These are phyloP conservation scores for Cydia fagiglandana DNA, from an alignment of 1,140 invertebrate genomes.

Conservation along the genomic window DNA sequence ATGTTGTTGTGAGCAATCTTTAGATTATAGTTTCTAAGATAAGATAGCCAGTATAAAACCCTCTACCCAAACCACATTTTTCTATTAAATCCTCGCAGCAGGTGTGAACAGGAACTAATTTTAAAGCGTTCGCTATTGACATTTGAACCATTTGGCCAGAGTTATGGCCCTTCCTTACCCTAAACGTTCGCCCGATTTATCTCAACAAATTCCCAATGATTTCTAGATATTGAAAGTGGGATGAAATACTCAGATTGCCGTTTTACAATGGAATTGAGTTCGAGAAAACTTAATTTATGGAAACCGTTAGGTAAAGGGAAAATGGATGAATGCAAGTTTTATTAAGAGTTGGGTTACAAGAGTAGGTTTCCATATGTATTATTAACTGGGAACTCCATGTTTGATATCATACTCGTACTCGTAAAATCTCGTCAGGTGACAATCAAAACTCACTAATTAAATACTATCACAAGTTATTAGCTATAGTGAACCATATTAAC, in stretches of 20 bases:
- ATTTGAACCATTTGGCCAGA: constrained; percentile 29
- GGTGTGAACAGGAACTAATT: constrained; percentile 28
- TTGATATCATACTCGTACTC: no score
- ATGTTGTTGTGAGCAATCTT: neutral
- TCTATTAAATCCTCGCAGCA: constrained; percentile 29
- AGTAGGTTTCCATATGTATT: no score
- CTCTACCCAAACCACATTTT: constrained; percentile 8
- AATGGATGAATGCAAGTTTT: constrained; percentile 13
- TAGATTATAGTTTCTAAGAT: no score
- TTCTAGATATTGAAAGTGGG: constrained; percentile 26
- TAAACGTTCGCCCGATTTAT: constrained; percentile 28
- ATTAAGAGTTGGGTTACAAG: neutral
- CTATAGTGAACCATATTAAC: no score
- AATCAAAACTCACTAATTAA: no score
- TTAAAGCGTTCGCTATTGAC: constrained; percentile 28
- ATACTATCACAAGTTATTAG: no score
- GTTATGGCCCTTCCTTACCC: constrained; percentile 19
- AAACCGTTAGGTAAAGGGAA: constrained; percentile 3
- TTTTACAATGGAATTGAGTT: constrained; percentile 17
- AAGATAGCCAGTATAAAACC: neutral
- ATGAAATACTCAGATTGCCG: constrained; percentile 31
- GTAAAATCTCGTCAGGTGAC: no score
- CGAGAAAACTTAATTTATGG: constrained; percentile 19
- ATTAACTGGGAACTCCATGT: no score
- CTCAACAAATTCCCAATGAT: constrained; percentile 29